Evolutionary conservation across 1,140 invertebrate species (phyloP).

Genomic region (Pissodes strobi): DNA sequence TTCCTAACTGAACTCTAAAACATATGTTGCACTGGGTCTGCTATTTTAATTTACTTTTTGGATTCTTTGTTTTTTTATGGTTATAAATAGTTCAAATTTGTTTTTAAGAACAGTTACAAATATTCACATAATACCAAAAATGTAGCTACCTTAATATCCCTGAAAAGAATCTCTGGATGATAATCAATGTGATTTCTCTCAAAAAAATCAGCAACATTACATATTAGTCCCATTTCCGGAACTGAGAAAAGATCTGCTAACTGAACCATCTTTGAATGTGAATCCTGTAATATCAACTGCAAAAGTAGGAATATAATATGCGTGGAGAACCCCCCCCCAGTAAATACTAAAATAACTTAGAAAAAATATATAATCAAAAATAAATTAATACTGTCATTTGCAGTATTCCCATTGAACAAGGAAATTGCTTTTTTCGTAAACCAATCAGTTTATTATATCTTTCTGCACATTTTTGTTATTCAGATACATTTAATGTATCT

Average conservation of each 20-base stretch:
- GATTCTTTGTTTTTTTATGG: no score
- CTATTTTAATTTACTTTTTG: no score
- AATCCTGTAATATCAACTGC: constrained; percentile 62
- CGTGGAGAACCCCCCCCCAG: not conserved
- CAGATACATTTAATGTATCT: no score
- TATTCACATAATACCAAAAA: not conserved
- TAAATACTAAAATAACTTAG: constrained; percentile 7
- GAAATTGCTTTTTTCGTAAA: not conserved
- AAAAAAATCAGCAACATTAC: constrained; percentile 94
- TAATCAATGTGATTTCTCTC: constrained; percentile 87
- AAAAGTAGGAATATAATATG: constrained; percentile 27
- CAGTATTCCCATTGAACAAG: no score
- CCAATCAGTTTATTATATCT: no score
- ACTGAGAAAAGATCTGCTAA: constrained; percentile 96
- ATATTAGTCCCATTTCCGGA: constrained; percentile 92
- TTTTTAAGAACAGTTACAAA: not conserved
- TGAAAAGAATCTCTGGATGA: constrained; percentile 93
- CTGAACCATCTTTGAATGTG: constrained; percentile 86
- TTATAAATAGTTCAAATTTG: no score
- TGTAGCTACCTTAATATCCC: constrained; percentile 93
- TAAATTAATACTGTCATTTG: no score
- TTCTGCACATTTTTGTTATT: no score
- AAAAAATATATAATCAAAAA: no score
- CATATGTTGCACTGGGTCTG: no score
- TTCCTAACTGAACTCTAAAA: constrained; percentile 84